Evolutionary conservation across 2,888 invertebrate genomes (phyloP).

Genomic region (Dioctria rufipes): DNA sequence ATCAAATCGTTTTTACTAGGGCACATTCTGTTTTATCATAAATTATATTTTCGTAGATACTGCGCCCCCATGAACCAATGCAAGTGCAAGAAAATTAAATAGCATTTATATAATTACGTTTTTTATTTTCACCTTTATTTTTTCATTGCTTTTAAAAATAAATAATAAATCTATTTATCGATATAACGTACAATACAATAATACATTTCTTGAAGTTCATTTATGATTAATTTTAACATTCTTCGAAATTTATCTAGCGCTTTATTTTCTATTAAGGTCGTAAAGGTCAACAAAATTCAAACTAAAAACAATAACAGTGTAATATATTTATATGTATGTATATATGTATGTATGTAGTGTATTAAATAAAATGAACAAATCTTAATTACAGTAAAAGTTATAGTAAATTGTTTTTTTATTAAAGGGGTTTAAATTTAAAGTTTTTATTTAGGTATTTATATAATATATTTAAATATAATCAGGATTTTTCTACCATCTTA

Average conservation of each 20-base stretch:
- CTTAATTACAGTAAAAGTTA: neutral
- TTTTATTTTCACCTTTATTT: constrained; percentile 52
- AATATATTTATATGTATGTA: neutral
- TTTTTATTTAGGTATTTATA: constrained; percentile 13
- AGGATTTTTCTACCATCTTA: constrained; percentile 42
- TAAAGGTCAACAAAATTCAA: constrained; percentile 21
- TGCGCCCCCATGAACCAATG: no score
- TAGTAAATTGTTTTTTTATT: constrained; percentile 13
- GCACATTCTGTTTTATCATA: no score
- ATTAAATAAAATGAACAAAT: constrained; percentile 35
- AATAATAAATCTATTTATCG: constrained; percentile 57
- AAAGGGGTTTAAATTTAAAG: constrained; percentile 15
- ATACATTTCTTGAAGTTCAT: constrained; percentile 49
- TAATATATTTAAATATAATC: constrained; percentile 9
- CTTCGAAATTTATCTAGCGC: constrained; percentile 36
- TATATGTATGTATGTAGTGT: constrained; percentile 30
- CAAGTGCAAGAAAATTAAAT: constrained; percentile 6
- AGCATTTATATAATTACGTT: constrained; percentile 16
- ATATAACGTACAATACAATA: constrained; percentile 56
- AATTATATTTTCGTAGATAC: no score
- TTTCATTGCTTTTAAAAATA: constrained; percentile 56
- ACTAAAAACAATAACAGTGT: constrained; percentile 39
- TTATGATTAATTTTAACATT: constrained; percentile 47
- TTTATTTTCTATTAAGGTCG: constrained; percentile 24
- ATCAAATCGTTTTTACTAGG: no score